A percentile compares a stretch with the other conserved stretches of the same genome.
These are phyloP conservation scores for Hydrocynus forskahlii DNA, from an alignment of 2,797 vertebrate genomes.

Conservation along the genomic window DNA sequence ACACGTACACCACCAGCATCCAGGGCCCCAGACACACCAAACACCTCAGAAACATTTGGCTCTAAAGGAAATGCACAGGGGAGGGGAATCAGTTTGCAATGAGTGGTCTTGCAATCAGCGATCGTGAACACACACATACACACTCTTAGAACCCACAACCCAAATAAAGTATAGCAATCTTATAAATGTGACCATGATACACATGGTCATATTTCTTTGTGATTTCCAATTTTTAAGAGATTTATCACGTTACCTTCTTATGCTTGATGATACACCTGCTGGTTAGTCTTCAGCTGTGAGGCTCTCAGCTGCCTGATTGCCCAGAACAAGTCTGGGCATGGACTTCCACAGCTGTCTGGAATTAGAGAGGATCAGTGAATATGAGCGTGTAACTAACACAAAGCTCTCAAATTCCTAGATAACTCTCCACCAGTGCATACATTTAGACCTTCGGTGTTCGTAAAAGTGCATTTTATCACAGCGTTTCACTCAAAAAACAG, in stretches of 20 bases:
- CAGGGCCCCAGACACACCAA: neutral
- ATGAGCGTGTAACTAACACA: neutral
- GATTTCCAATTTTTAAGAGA: neutral
- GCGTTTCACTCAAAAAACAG: neutral
- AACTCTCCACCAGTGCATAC: neutral
- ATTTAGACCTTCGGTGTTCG: too few relatives aligned
- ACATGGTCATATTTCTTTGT: too few relatives aligned
- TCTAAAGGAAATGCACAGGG: neutral
- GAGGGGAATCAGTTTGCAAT: neutral
- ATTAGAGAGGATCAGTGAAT: neutral
- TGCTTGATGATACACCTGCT: neutral
- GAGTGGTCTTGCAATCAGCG: neutral
- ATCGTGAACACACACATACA: neutral
- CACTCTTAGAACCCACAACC: neutral
- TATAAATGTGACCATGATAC: neutral
- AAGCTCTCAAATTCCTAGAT: neutral
- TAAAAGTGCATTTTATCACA: neutral
- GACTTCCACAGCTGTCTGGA: constrained; percentile 27
- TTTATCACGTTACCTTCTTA: neutral
- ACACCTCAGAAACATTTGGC: constrained; percentile 23
- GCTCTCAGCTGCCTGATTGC: neutral
- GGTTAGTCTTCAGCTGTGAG: neutral
- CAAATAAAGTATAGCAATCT: neutral
- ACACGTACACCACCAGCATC: constrained; percentile 56
- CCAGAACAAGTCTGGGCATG: constrained; percentile 48